These are phyloP conservation scores for Orthosia gracilis DNA, from an alignment of 2,888 invertebrate species.

Conservation along the genomic window DNA sequence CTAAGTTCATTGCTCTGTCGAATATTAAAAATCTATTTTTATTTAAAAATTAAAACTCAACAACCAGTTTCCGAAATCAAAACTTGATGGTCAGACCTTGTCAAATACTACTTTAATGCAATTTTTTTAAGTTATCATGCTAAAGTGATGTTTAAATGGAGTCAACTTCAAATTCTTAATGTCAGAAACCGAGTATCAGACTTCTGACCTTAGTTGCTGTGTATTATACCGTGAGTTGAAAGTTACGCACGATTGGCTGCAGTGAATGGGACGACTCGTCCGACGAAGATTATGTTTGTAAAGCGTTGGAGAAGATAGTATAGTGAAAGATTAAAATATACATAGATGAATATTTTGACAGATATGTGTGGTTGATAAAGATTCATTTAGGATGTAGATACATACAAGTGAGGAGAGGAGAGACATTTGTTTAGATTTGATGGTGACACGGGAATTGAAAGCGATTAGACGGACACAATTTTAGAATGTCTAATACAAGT, in stretches of 20 bases:
- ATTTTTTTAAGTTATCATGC: too few species aligned
- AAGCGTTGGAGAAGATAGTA: constrained; percentile 17
- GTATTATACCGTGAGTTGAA: constrained; percentile 41
- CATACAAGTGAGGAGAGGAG: neutral
- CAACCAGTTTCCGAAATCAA: too few species aligned
- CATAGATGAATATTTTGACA: constrained; percentile 10
- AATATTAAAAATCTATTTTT: neutral
- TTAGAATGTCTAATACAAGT: too few species aligned
- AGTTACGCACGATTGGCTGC: constrained; percentile 50
- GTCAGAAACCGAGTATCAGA: too few species aligned
- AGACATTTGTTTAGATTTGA: neutral
- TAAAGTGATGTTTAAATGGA: too few species aligned
- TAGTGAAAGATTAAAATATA: constrained; percentile 20
- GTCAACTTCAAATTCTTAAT: too few species aligned
- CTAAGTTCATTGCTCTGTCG: neutral
- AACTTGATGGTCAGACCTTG: too few species aligned
- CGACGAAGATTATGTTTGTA: constrained; percentile 37
- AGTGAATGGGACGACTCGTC: constrained; percentile 45
- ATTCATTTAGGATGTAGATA: too few species aligned
- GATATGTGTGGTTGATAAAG: neutral
- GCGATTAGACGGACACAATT: neutral
- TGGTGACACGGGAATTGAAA: neutral
- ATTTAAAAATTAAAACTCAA: too few species aligned
- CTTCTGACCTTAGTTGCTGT: constrained; percentile 29
- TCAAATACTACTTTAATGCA: too few species aligned